A percentile compares a stretch with the other conserved stretches of the same genome.
These are phyloP conservation scores for Falcaria lacertinaria DNA, from an alignment of 2,888 invertebrate genomes.

Conservation along the genomic window DNA sequence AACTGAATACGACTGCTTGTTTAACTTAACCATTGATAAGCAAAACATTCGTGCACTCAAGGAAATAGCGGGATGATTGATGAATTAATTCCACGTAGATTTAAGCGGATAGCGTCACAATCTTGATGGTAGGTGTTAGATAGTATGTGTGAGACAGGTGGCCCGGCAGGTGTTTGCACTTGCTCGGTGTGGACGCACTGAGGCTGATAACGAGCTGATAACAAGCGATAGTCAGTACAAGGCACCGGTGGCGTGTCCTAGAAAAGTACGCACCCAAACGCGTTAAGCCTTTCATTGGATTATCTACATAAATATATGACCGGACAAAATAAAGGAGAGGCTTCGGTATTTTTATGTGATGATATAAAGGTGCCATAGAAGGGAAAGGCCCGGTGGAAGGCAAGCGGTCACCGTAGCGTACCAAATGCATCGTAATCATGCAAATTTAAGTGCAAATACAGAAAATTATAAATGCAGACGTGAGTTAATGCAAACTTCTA, in stretches of 20 bases:
- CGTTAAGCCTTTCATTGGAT: slow-evolving; percentile 3
- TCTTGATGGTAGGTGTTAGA: slow-evolving; percentile 15
- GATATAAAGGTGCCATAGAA: neutral
- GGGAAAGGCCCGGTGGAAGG: no score
- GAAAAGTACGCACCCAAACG: slow-evolving; percentile 12
- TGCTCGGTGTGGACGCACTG: slow-evolving; percentile 55
- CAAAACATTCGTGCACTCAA: neutral
- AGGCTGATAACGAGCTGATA: slow-evolving; percentile 56
- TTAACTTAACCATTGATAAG: no score
- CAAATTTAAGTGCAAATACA: neutral
- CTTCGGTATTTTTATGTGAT: neutral
- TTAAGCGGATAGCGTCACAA: neutral
- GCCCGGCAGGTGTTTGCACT: slow-evolving; percentile 70
- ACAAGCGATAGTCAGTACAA: slow-evolving; percentile 33
- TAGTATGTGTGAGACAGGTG: slow-evolving; percentile 55
- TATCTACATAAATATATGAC: neutral
- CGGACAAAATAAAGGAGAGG: neutral
- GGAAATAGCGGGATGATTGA: neutral
- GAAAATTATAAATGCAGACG: neutral
- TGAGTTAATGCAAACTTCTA: slow-evolving; percentile 3
- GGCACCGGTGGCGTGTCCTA: slow-evolving; percentile 18
- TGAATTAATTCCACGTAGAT: neutral
- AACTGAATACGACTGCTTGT: no score
- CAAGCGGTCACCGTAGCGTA: no score
- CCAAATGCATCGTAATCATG: no score